Conservation (phyloP, 2,113 vertebrate species). For the Oostethus manadensis region DNA sequence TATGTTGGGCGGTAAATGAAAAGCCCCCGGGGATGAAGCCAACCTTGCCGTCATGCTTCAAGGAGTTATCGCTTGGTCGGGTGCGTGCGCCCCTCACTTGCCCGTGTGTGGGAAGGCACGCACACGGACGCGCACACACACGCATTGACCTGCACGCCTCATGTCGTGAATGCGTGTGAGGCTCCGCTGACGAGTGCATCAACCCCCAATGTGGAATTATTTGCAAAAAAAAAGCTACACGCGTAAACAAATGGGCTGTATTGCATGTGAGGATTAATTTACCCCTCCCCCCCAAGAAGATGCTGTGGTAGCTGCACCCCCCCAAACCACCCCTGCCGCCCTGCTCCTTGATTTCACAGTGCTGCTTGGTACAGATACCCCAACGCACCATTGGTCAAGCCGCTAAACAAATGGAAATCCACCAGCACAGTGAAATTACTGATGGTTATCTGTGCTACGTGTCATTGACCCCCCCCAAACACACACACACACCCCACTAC, state of each 20-base stretch:
- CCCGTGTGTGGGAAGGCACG: constrained; percentile 42
- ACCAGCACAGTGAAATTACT: constrained; percentile 70
- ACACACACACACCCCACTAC: not conserved
- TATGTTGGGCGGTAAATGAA: constrained; percentile 92
- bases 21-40: constrained; percentile 81
- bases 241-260: not conserved
- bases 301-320: constrained; percentile 33
- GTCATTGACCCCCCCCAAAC: constrained; percentile 13
- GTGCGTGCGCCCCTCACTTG: constrained; percentile 13
- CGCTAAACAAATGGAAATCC: constrained; percentile 68
- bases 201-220: too few relatives aligned
- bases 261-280: constrained; percentile 16
- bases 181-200: too few relatives aligned
- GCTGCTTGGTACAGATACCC: constrained; percentile 43
- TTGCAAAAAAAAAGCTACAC: too few relatives aligned
- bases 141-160: not conserved
- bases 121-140: constrained; percentile 25
- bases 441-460: constrained; percentile 66
- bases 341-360: constrained; percentile 5
- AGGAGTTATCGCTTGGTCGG: constrained; percentile 70
- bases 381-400: constrained; percentile 57
- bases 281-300: constrained; percentile 22
- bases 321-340: not conserved
- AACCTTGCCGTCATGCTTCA: constrained; percentile 77
- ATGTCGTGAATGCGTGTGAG: too few relatives aligned